Evolutionary conservation across 2,888 invertebrate species (phyloP).

Genomic region (Philhelius pedissequus): DNA sequence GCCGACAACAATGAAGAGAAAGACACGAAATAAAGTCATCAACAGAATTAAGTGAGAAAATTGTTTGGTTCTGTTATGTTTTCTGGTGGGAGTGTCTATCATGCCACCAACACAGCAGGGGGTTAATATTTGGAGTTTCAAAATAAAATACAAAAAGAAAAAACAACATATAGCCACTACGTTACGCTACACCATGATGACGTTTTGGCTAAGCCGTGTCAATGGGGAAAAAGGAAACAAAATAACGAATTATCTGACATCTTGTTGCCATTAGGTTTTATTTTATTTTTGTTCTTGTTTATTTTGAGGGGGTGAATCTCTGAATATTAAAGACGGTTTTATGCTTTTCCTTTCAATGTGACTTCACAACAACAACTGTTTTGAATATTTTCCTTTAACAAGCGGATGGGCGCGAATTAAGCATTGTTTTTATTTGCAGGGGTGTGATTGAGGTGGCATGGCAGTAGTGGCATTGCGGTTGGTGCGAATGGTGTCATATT

Average conservation of each 20-base stretch:
- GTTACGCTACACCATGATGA: constrained; percentile 5
- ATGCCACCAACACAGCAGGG: too few relatives aligned
- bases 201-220: constrained; percentile 23
- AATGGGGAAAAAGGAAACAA: constrained; percentile 12
- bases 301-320: constrained; percentile 8
- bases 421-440: not conserved
- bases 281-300: constrained; percentile 2
- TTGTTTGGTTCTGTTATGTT: constrained; percentile 33
- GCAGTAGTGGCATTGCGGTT: too few relatives aligned
- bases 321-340: constrained; percentile 3
- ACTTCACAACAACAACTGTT: constrained; percentile 26
- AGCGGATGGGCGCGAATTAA: not conserved
- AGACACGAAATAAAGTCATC: constrained; percentile 56
- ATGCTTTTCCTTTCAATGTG: not conserved
- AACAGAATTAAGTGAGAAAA: constrained; percentile 33
- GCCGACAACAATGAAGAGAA: constrained; percentile 15
- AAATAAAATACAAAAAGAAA: too few relatives aligned
- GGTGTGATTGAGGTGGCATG: constrained; percentile 25
- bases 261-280: constrained; percentile 1
- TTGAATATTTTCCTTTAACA: not conserved
- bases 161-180: constrained; percentile 7
- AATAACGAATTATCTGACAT: constrained; percentile 44
- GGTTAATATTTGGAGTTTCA: constrained; percentile 7
- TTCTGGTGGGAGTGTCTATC: not conserved
- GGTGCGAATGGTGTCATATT: constrained; percentile 49